Base-by-base conservation (phyloP, 2,888 invertebrate genomes). In the Cecidostiba fungosa region DNA sequence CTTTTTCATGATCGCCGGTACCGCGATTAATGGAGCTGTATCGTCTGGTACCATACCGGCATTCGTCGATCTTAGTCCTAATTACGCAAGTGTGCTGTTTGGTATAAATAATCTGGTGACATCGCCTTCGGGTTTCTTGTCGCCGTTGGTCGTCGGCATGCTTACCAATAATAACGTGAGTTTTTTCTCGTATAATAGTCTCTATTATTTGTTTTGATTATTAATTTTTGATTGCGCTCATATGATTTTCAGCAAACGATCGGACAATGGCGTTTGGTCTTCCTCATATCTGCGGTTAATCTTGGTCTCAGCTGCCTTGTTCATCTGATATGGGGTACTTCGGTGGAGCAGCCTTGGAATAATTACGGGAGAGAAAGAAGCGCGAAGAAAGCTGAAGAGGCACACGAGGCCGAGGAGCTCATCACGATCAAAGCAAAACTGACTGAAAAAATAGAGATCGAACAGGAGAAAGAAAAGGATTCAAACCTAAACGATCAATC, bases 41-140 rank as follows among this genome's bases (percentile, higher is more conserved):
- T 95, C 96, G 0, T 95, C 96, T 0, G 96, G 96, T 0, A 95
- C 96, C 0, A 92, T 96, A 50, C 95, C 96, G 3, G 95, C 95
- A 80, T 94, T 96, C 84, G 96, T 96, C 12, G 96, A 96, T 89
- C 94, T 96, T 76, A 95, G 96, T 84, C 96, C 96, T 0, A 96
- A 96, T 91, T 95, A 94, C 89, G 95, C 94, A 14, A 94, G 95
- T 87, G 94, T 96, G 43, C 93, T 95, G 1, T 93, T 96, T 76
- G 96, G 96, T 0, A 94, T 96, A n/a, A 94, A 94, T 73, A 95
- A 95, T 81, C 94, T 95, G 90, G 92, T 96, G 59, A 94, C 95
- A 0, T 94, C 94, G 39, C 91, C 94, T 72, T 94, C 95, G 0
- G 96, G 96, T 62, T 96, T 96, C 86, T 92, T 96, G 74, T 95